Evolutionary conservation across 64 coral and sea anemone genomes (phyloP).

Genomic region (Stichodactyla mertensii): DNA sequence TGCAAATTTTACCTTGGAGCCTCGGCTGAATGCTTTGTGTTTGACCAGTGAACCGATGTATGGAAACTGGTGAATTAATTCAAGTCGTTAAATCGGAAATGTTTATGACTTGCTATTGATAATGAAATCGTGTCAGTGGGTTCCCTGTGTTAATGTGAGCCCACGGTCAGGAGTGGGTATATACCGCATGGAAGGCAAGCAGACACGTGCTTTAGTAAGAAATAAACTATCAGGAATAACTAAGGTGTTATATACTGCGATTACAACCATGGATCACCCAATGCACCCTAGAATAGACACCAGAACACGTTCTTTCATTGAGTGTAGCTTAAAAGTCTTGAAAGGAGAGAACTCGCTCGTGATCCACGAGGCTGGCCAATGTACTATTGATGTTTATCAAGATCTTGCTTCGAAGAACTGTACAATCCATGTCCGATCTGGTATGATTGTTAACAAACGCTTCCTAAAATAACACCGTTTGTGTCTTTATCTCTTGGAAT

Average conservation of each 20-base stretch:
- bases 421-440: constrained; percentile 36
- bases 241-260: background rate
- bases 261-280: constrained; percentile 43
- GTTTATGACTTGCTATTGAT: too few species aligned
- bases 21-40: too few species aligned
- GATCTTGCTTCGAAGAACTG: constrained; percentile 9
- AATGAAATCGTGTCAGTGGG: background rate
- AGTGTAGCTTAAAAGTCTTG: constrained; percentile 42
- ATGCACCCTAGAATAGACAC: constrained; percentile 29
- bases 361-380: constrained; percentile 39
- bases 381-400: constrained; percentile 33
- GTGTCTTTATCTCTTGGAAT: background rate
- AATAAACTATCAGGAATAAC: background rate
- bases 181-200: background rate
- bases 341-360: constrained; percentile 32
- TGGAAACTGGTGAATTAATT: too few species aligned
- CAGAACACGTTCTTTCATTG: constrained; percentile 37
- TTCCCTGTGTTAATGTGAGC: background rate
- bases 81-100: too few species aligned
- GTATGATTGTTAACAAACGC: background rate
- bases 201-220: background rate
- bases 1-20: too few species aligned
- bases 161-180: background rate
- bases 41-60: too few species aligned
- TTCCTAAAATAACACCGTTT: background rate